These are phyloP conservation scores for Euwallacea similis DNA, from an alignment of 1,140 invertebrate genomes.

Conservation along the genomic window DNA sequence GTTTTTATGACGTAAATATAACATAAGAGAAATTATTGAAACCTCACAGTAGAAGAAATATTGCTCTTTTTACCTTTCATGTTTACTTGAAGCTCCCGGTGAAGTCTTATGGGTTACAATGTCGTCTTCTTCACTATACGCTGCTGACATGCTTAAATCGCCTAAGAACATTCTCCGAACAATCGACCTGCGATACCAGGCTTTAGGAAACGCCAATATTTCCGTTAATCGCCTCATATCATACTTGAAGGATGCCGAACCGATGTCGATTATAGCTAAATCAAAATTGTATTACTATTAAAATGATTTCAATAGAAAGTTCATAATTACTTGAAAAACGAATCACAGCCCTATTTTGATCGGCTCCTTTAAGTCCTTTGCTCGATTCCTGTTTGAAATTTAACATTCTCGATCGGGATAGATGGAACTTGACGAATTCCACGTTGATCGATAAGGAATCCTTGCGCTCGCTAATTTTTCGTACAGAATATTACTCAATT, in stretches of 20 bases:
- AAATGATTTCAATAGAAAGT: not conserved
- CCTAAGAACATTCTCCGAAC: conserved; percentile 91
- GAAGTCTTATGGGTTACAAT: conserved; percentile 39
- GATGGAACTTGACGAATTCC: conserved; percentile 95
- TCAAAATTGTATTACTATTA: conserved; percentile 29
- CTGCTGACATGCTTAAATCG: conserved; percentile 68
- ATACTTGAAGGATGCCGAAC: conserved; percentile 98
- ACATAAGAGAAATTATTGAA: too few relatives aligned
- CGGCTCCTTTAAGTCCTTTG: conserved; percentile 52
- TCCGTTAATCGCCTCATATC: conserved; percentile 97
- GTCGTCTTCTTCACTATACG: conserved; percentile 49
- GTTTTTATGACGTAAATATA: too few relatives aligned
- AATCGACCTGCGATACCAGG: conserved; percentile 94
- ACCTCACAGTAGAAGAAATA: too few relatives aligned
- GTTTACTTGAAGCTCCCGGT: conserved; percentile 42
- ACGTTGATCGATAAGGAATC: conserved; percentile 96
- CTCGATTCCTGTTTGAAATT: conserved; percentile 67
- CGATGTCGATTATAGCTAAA: conserved; percentile 90
- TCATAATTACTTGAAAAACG: conserved; percentile 82
- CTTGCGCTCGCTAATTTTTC: conserved; percentile 76
- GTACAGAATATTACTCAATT: not conserved
- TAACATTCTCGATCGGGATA: conserved; percentile 84
- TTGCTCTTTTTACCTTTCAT: conserved; percentile 37
- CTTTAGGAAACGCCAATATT: conserved; percentile 96
- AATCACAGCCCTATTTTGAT: conserved; percentile 76